Conservation (phyloP, 2,797 vertebrate genomes). For the Gephyroberyx darwinii region DNA sequence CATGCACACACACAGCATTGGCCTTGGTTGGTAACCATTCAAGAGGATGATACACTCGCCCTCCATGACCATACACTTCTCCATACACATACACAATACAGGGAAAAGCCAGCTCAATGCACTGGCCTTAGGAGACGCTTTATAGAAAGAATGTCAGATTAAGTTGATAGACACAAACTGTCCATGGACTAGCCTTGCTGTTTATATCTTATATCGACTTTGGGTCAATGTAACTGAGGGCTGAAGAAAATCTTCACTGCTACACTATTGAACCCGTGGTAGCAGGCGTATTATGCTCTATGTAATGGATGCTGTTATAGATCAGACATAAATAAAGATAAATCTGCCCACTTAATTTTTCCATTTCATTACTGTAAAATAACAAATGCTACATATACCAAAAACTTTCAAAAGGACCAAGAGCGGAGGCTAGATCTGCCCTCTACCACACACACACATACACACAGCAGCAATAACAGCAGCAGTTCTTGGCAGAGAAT, state of each 20-base stretch:
- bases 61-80: constrained; percentile 32
- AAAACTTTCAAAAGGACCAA: not conserved
- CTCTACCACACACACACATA: not conserved
- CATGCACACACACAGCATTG: not conserved
- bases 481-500: constrained; percentile 32
- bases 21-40: constrained; percentile 18
- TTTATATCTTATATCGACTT: no score
- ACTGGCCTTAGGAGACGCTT: constrained; percentile 21
- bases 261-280: no score
- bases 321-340: no score
- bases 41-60: constrained; percentile 46
- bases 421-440: not conserved
- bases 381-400: not conserved
- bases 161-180: not conserved
- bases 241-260: no score
- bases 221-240: no score
- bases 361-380: no score
- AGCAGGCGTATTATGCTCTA: no score
- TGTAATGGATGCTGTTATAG: no score
- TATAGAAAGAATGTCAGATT: not conserved
- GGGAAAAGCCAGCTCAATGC: constrained; percentile 2
- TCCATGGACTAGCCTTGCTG: no score
- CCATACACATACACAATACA: constrained; percentile 46
- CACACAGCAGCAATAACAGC: constrained; percentile 3
- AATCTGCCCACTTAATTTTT: no score